phyloP scores from a whole-genome alignment of 2,888 invertebrate species.

The Tricholauxania praeusta region DNA sequence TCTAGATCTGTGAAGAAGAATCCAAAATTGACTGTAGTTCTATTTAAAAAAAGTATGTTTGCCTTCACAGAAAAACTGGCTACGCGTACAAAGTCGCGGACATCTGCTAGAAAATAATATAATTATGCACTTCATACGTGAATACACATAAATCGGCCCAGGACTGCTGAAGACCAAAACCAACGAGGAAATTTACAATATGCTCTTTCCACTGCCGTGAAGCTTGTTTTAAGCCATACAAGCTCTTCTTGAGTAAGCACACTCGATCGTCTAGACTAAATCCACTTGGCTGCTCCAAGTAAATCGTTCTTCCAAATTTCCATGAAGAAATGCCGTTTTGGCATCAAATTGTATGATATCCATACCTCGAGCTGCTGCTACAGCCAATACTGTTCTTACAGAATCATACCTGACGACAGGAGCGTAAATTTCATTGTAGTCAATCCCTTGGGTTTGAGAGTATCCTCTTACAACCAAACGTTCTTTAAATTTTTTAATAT shows the following conservation, averaged over 20 bases:
- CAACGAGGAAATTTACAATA: too few species aligned
- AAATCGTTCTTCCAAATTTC: conserved; percentile 15
- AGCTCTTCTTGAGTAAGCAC: not conserved
- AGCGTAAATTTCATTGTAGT: conserved; percentile 47
- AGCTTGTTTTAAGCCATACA: too few species aligned
- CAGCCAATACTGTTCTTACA: conserved; percentile 40
- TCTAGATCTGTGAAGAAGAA: too few species aligned
- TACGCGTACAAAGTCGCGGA: too few species aligned
- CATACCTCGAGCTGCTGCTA: conserved; percentile 40
- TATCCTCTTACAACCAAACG: conserved; percentile 41
- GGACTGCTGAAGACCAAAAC: too few species aligned
- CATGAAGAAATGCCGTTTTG: conserved; percentile 48
- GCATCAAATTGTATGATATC: conserved; percentile 46
- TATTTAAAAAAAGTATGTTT: too few species aligned
- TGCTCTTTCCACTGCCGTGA: too few species aligned
- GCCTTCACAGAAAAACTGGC: too few species aligned
- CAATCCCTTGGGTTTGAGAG: conserved; percentile 44
- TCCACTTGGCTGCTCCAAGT: not conserved
- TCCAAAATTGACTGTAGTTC: too few species aligned
- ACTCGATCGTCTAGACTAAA: not conserved
- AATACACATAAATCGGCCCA: too few species aligned
- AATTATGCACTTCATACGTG: too few species aligned
- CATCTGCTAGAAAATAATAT: too few species aligned
- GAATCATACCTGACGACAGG: conserved; percentile 46
- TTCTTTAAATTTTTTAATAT: conserved; percentile 38